Percentiles rank a stretch among this genome's conserved stretches.
phyloP scores from a whole-genome alignment of 2,888 invertebrate species.

The Philopedon plagiatum region DNA sequence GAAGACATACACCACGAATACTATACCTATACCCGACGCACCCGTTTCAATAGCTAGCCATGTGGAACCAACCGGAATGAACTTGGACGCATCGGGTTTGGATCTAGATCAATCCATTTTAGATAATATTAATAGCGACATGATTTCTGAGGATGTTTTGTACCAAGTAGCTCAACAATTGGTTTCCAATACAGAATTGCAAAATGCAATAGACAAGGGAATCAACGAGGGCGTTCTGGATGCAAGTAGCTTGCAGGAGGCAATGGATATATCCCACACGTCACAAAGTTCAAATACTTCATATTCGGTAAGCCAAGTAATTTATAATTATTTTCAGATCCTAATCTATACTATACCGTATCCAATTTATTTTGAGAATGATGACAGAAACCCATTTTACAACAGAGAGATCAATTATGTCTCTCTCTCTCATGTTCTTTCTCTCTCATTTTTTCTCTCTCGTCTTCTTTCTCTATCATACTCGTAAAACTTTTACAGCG shows the following conservation, averaged over 20 bases:
- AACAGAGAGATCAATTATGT: too few species aligned
- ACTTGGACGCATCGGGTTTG: slow-evolving; percentile 72
- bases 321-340: not conserved
- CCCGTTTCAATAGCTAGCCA: slow-evolving; percentile 45
- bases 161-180: slow-evolving; percentile 81
- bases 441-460: too few species aligned
- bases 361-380: too few species aligned
- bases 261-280: slow-evolving; percentile 36
- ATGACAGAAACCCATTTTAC: too few species aligned
- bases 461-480: too few species aligned
- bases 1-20: slow-evolving; percentile 60
- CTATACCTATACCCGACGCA: slow-evolving; percentile 48
- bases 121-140: slow-evolving; percentile 75
- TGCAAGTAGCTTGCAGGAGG: slow-evolving; percentile 52
- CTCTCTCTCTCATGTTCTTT: too few species aligned
- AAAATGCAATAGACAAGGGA: slow-evolving; percentile 80
- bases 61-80: slow-evolving; percentile 64
- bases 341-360: not conserved
- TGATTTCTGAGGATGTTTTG: slow-evolving; percentile 79
- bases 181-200: slow-evolving; percentile 78
- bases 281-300: slow-evolving; percentile 38
- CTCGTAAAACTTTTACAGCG: too few species aligned
- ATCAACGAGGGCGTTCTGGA: slow-evolving; percentile 66
- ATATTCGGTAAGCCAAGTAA: slow-evolving; percentile 41
- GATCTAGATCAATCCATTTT: slow-evolving; percentile 75